A percentile compares a stretch with the other conserved stretches of the same genome.
Conservation (phyloP, 1,140 invertebrate genomes). For the Meloidogyne chitwoodi region DNA sequence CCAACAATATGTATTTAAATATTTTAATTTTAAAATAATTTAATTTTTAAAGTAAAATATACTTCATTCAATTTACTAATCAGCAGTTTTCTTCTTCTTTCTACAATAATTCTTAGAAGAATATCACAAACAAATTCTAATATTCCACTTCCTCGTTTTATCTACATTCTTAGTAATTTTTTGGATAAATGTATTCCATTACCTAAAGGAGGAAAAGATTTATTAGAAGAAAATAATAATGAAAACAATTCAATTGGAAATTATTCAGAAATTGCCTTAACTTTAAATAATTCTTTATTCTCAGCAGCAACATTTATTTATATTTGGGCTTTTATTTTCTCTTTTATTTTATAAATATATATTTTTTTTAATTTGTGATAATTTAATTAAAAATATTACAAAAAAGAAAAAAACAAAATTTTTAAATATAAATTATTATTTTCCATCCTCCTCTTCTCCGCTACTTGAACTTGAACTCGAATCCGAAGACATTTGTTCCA, state of each 20-base stretch:
- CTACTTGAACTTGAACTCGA: slow-evolving; percentile 39
- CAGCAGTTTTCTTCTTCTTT: slow-evolving; percentile 51
- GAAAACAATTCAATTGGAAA: slow-evolving; percentile 9
- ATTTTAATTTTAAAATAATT: neutral
- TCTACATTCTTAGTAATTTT: slow-evolving; percentile 31
- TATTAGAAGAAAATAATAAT: slow-evolving; percentile 18
- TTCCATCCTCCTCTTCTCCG: slow-evolving; percentile 24
- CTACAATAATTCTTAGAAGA: slow-evolving; percentile 42
- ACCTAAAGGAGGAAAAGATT: slow-evolving; percentile 32
- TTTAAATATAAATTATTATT: neutral
- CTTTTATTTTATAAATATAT: slow-evolving; percentile 3
- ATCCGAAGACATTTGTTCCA: slow-evolving; percentile 38
- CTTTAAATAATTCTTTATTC: slow-evolving; percentile 21
- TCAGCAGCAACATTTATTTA: neutral
- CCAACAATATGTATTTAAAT: slow-evolving; percentile 57
- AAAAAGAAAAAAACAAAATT: neutral
- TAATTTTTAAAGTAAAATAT: slow-evolving; percentile 45
- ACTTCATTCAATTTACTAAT: slow-evolving; percentile 51
- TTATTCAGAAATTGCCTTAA: slow-evolving; percentile 16
- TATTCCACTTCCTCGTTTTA: slow-evolving; percentile 54
- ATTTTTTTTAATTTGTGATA: too few species aligned
- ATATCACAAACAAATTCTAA: slow-evolving; percentile 44
- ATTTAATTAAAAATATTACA: neutral
- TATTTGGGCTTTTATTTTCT: slow-evolving; percentile 16
- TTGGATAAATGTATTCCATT: slow-evolving; percentile 39